Percentiles rank a stretch among this genome's conserved stretches.
These are phyloP conservation scores for Liparis tanakae DNA, from an alignment of 2,797 vertebrate genomes.

Conservation along the genomic window DNA sequence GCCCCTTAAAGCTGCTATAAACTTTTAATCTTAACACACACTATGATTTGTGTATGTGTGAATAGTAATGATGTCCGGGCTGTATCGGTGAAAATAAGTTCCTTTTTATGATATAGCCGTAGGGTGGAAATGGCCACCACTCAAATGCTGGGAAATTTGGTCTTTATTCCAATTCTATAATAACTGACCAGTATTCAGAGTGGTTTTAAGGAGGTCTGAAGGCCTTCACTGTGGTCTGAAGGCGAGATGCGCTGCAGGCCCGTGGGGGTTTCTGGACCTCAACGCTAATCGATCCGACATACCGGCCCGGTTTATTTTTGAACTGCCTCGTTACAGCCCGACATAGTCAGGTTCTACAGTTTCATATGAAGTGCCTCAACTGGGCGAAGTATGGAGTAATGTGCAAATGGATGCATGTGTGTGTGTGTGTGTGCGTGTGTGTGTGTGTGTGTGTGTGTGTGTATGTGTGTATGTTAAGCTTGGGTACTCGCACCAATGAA, in stretches of 20 bases:
- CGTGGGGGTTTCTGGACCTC: constrained; percentile 19
- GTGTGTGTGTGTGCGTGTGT: constrained; percentile 49
- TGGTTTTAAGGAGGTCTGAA: constrained; percentile 13
- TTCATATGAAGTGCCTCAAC: constrained; percentile 82
- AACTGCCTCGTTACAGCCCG: constrained; percentile 79
- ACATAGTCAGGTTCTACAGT: constrained; percentile 74
- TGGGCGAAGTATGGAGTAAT: constrained; percentile 71
- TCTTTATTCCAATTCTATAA: constrained; percentile 2
- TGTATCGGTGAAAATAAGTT: constrained; percentile 79
- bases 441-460: constrained; percentile 17
- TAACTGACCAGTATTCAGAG: constrained; percentile 23
- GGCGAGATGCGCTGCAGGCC: constrained; percentile 8
- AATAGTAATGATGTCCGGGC: constrained; percentile 64
- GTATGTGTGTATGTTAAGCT: constrained; percentile 58
- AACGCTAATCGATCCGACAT: constrained; percentile 43
- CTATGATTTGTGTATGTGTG: constrained; percentile 82
- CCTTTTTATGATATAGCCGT: constrained; percentile 78
- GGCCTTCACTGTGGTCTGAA: constrained; percentile 19
- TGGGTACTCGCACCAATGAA: constrained; percentile 71
- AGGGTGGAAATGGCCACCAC: neutral
- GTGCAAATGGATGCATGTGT: constrained; percentile 45
- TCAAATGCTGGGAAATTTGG: constrained; percentile 19
- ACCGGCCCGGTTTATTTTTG: constrained; percentile 25
- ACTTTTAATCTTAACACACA: constrained; percentile 82
- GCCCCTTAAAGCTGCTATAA: constrained; percentile 83